These are phyloP conservation scores for Carcharodon carcharias DNA, from an alignment of 2,797 vertebrate species.

Conservation along the genomic window DNA sequence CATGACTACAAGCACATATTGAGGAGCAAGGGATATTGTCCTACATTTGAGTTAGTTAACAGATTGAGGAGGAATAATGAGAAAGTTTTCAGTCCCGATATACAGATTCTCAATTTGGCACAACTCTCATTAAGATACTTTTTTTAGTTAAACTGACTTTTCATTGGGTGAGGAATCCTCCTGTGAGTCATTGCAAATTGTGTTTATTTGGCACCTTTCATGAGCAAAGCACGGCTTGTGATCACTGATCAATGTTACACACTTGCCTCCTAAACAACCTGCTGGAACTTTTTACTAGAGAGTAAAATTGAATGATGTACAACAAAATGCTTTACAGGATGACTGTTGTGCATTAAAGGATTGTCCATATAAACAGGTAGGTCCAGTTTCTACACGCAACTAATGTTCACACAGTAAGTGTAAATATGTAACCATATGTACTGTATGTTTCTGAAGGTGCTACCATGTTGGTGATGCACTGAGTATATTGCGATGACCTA, in stretches of 20 bases:
- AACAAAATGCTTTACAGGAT: constrained; percentile 16
- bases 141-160: neutral
- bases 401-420: neutral
- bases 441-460: neutral
- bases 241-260: neutral
- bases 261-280: neutral
- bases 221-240: neutral
- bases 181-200: neutral
- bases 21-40: neutral
- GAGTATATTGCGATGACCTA: neutral
- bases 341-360: neutral
- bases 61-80: neutral
- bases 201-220: neutral
- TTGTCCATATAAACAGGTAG: neutral
- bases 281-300: neutral
- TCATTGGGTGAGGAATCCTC: neutral
- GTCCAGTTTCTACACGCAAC: neutral
- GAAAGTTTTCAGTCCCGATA: neutral
- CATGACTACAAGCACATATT: neutral
- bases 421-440: constrained; percentile 19
- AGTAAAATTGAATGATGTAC: neutral
- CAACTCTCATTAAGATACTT: neutral
- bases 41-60: neutral
- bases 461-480: neutral
- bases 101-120: neutral